Conservation (phyloP, 2,797 vertebrate genomes). For the Distichodus sexfasciatus region DNA sequence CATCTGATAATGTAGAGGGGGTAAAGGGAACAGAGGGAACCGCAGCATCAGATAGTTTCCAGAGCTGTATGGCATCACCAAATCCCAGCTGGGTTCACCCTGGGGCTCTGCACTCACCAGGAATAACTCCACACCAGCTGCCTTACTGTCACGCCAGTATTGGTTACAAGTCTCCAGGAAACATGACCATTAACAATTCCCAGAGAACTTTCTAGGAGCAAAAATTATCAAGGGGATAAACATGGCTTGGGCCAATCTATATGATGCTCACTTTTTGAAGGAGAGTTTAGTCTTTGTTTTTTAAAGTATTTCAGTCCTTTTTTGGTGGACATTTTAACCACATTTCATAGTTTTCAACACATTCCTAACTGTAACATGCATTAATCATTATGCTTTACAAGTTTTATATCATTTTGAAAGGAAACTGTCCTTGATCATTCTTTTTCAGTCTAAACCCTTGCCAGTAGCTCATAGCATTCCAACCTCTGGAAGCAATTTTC, state of each 20-base stretch:
- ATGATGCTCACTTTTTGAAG: background rate
- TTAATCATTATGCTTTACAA: no score
- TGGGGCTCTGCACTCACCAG: conserved; percentile 12
- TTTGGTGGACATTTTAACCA: no score
- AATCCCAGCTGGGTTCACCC: conserved; percentile 29
- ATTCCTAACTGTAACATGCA: background rate
- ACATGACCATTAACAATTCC: conserved; percentile 19
- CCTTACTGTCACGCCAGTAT: conserved; percentile 4
- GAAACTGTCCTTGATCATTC: background rate
- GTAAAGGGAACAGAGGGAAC: background rate
- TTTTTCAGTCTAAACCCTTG: background rate
- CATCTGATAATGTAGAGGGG: background rate
- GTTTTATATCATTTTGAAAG: background rate
- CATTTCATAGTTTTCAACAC: background rate
- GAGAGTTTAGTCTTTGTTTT: no score
- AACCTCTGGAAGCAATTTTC: no score
- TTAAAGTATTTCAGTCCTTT: no score
- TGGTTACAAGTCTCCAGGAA: conserved; percentile 29
- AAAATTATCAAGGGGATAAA: background rate
- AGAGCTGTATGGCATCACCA: conserved; percentile 21
- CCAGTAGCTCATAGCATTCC: no score
- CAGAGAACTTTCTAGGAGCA: background rate
- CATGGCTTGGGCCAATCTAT: background rate
- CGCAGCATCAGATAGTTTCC: background rate
- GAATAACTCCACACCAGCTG: conserved; percentile 45